Evolutionary conservation across 2,113 vertebrate genomes (phyloP), one percentile per base, ranked within the genome.

Genomic region (Bos indicus): DNA sequence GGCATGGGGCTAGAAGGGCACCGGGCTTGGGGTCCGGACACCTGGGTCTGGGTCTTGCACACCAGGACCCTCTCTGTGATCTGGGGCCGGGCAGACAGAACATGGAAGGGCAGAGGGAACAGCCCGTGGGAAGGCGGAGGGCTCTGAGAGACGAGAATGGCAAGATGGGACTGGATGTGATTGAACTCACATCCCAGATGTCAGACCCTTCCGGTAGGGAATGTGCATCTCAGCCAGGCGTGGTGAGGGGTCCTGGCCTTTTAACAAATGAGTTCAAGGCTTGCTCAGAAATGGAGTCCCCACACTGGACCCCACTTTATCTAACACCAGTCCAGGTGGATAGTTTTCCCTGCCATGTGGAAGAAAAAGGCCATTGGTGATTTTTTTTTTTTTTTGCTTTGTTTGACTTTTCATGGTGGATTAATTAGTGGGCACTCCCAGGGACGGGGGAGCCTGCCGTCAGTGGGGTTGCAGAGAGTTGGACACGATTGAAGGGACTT

Each of bases 231-330:
- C 48, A 43, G 83, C 51, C 40, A 14, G 82, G 52, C 0, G 5
- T 5, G 25, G 21, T 11, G 4, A 30, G 43, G 19, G 7, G 25
- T 5, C 8, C 91, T n/a, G 81, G 52, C 33, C 3, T 40, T 1
- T 6, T 77, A 17, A 5, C 2, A 9, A 16, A 0, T 1, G 30
- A 40, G 56, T 21, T 23, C 54, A 5, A 36, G 25, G 8, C 48
- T 16, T 19, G 86, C 17, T 52, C 30, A n/a, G 51, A 30, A 56
- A 15, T 3, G 2, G n/a, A 2, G 6, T 54, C 71, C 46, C 33
- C 11, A 10, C 0, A 0, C n/a, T 0, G 0, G 4, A 5, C 8
- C 26, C 40, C 40, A 1, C 36, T 28, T 12, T 3, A 21, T 16
- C 25, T 6, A 28, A 14, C 21, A 30, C 25, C 60, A 46, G 21